Evolutionary conservation across 2,797 vertebrate genomes (phyloP).

Genomic region (Chromis chromis): DNA sequence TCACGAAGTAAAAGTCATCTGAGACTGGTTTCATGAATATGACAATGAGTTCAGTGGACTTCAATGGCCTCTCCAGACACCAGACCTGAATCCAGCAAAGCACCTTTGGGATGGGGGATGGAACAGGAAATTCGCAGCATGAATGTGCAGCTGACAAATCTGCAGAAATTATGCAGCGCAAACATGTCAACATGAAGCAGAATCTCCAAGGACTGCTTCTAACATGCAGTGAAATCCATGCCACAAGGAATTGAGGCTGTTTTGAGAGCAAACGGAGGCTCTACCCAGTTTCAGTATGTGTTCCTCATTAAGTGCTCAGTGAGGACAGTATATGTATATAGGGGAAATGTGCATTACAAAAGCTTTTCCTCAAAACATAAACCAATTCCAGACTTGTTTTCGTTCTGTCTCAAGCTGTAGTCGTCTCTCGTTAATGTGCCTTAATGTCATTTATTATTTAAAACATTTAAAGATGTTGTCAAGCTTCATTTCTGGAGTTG

Average conservation of each 20-base stretch:
- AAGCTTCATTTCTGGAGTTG: background rate
- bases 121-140: background rate
- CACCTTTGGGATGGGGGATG: background rate
- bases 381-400: background rate
- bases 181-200: background rate
- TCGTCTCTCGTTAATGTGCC: background rate
- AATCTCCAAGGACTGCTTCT: conserved; percentile 3
- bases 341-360: background rate
- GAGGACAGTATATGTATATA: background rate
- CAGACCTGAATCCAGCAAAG: background rate
- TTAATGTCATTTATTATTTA: too few relatives aligned
- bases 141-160: background rate
- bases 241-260: background rate
- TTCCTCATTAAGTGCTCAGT: conserved; percentile 1
- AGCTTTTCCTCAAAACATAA: background rate
- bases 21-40: background rate
- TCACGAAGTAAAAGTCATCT: conserved; percentile 1
- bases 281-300: background rate
- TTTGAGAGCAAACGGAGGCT: background rate
- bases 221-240: conserved; percentile 5
- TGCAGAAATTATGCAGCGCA: background rate
- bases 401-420: background rate
- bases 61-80: background rate
- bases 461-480: too few relatives aligned
- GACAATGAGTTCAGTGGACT: background rate